Percentiles rank a stretch among this genome's conserved stretches.
Conservation (phyloP, 2,797 vertebrate species). For the Kryptolebias ocellatus region DNA sequence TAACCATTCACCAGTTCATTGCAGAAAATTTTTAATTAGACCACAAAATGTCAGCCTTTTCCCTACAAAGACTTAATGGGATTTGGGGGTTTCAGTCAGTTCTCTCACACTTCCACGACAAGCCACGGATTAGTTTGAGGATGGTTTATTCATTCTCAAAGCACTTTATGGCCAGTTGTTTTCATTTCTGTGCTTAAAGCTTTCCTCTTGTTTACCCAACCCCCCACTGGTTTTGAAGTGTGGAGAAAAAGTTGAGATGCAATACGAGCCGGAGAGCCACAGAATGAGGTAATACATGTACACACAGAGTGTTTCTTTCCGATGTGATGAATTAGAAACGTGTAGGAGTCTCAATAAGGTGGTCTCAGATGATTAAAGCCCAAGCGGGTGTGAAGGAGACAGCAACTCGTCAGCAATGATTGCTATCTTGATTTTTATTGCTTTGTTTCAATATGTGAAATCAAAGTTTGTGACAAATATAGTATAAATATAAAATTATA, state of each 20-base stretch:
- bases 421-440: slow-evolving; percentile 39
- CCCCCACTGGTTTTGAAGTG: slow-evolving; percentile 70
- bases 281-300: slow-evolving; percentile 29
- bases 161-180: slow-evolving; percentile 76
- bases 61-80: slow-evolving; percentile 81
- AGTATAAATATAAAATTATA: slow-evolving; percentile 34
- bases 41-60: slow-evolving; percentile 81
- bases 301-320: slow-evolving; percentile 48
- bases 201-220: slow-evolving; percentile 69
- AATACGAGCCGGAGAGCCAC: slow-evolving; percentile 61
- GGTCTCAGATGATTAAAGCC: slow-evolving; percentile 69
- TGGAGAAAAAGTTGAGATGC: slow-evolving; percentile 73
- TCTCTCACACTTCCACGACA: slow-evolving; percentile 68
- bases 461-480: slow-evolving; percentile 62
- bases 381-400: slow-evolving; percentile 43
- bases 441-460: slow-evolving; percentile 56
- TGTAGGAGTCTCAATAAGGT: slow-evolving; percentile 70
- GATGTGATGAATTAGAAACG: slow-evolving; percentile 78
- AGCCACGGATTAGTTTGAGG: slow-evolving; percentile 73
- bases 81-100: slow-evolving; percentile 79
- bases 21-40: slow-evolving; percentile 81
- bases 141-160: slow-evolving; percentile 77
- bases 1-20: slow-evolving; percentile 76
- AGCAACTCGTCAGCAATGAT: slow-evolving; percentile 60
- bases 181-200: slow-evolving; percentile 74